phyloP scores from a whole-genome alignment of 1,140 invertebrate genomes.

The Venturia canescens region DNA sequence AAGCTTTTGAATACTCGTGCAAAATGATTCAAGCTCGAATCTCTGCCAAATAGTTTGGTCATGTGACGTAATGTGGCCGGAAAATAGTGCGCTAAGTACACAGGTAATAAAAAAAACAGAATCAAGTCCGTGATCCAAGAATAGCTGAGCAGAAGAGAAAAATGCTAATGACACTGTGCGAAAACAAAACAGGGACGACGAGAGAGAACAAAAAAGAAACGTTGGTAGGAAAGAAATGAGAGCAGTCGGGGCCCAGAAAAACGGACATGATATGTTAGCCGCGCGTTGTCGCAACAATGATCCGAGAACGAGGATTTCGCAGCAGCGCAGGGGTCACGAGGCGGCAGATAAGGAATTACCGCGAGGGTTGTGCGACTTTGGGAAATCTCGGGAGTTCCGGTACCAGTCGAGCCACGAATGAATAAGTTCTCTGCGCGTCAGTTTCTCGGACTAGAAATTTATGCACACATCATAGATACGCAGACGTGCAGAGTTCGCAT shows the following conservation, averaged over 20 bases:
- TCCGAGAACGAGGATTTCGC: too few species aligned
- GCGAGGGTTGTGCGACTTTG: neutral
- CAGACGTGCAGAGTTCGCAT: neutral
- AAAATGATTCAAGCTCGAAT: too few species aligned
- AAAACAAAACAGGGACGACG: neutral
- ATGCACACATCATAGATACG: neutral
- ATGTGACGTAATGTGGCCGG: too few species aligned
- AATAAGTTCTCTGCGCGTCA: neutral
- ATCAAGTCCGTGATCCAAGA: neutral
- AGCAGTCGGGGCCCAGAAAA: neutral
- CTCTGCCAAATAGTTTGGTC: too few species aligned
- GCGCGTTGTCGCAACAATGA: slow-evolving; percentile 12
- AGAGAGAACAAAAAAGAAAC: slow-evolving; percentile 37
- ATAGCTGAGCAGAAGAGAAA: neutral
- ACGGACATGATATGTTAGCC: slow-evolving; percentile 27
- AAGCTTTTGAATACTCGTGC: too few species aligned
- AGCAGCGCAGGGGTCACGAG: too few species aligned
- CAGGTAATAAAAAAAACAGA: neutral
- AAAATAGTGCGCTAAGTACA: neutral
- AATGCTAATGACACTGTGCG: neutral
- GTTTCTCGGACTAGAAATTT: neutral
- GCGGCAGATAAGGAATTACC: neutral
- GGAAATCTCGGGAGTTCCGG: neutral
- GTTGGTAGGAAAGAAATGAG: slow-evolving; percentile 31
- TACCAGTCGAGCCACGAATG: neutral